Conservation (phyloP, 2,113 vertebrate species). For the Hystrix cristata region DNA sequence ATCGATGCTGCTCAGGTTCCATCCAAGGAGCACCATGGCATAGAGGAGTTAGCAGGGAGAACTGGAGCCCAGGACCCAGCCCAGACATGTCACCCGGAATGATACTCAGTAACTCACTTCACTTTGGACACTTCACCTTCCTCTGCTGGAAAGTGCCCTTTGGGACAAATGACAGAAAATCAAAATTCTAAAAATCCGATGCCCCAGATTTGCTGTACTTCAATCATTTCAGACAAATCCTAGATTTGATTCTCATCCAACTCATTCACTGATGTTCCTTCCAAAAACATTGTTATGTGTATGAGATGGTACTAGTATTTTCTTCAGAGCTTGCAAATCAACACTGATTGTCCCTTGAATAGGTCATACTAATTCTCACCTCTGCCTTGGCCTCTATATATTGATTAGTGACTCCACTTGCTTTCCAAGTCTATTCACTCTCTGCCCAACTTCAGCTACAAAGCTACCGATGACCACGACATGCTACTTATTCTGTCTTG, state of each 20-base stretch:
- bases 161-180: constrained; percentile 55
- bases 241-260: constrained; percentile 68
- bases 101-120: background rate
- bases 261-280: constrained; percentile 62
- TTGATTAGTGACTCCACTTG: background rate
- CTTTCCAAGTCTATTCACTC: constrained; percentile 26
- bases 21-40: fast-evolving
- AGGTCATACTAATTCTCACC: constrained; percentile 64
- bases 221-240: constrained; percentile 66
- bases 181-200: constrained; percentile 63
- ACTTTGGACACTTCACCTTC: background rate
- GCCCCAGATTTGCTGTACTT: constrained; percentile 66
- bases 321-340: constrained; percentile 66
- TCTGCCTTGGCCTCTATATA: background rate
- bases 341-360: constrained; percentile 56
- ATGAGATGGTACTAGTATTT: constrained; percentile 37
- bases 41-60: background rate
- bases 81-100: background rate
- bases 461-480: background rate
- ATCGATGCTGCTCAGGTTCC: background rate
- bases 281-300: constrained; percentile 67
- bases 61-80: background rate
- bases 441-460: background rate
- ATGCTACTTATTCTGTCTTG: background rate
- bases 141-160: constrained; percentile 35